These are phyloP conservation scores for Sapayoa aenigma DNA, from an alignment of 2,113 vertebrate species.

Conservation along the genomic window DNA sequence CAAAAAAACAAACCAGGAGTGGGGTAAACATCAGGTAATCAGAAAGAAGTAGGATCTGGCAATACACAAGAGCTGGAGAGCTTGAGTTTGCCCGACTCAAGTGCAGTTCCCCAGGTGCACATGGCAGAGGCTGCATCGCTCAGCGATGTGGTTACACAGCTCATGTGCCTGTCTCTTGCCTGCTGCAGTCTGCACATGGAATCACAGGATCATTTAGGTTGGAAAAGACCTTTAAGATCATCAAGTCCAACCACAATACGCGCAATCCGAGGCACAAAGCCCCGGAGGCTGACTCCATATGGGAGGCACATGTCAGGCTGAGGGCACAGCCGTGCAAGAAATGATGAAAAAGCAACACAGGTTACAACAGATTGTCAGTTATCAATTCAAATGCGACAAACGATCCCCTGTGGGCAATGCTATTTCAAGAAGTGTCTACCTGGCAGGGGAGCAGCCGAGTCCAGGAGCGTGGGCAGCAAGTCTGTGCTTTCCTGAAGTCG, in stretches of 20 bases:
- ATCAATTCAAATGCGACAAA: conserved; percentile 9
- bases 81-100: background rate
- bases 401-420: background rate
- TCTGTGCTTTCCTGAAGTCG: background rate
- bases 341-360: background rate
- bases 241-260: fast-evolving
- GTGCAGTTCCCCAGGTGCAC: background rate
- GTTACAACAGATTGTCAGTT: conserved; percentile 9
- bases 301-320: conserved; percentile 22
- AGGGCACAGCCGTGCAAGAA: background rate
- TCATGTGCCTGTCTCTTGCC: background rate
- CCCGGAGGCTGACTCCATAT: background rate
- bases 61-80: background rate
- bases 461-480: background rate
- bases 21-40: background rate
- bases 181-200: background rate
- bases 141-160: background rate
- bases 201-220: background rate
- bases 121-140: fast-evolving
- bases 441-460: background rate
- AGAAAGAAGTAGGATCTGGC: background rate
- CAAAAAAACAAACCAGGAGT: background rate
- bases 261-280: background rate
- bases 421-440: conserved; percentile 1
- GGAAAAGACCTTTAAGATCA: background rate